Conservation (phyloP, 2,797 vertebrate species). For the Ptychadena robeensis region DNA sequence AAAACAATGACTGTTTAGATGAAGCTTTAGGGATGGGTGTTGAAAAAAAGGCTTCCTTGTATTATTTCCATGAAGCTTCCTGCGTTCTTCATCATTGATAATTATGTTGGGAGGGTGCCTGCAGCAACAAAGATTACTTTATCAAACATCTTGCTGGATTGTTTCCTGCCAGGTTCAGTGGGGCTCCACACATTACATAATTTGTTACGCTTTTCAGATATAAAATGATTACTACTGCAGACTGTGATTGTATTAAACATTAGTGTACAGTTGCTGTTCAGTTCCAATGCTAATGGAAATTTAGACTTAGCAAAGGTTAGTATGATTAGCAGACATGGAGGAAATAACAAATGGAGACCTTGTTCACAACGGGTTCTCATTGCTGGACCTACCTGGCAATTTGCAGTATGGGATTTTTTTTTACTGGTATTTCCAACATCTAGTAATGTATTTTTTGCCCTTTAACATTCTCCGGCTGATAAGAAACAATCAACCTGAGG, state of each 20-base stretch:
- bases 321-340: too few relatives aligned
- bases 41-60: conserved; percentile 70
- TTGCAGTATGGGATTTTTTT: too few relatives aligned
- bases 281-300: background rate
- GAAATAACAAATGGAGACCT: background rate
- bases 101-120: conserved; percentile 64
- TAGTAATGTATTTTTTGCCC: too few relatives aligned
- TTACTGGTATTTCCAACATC: too few relatives aligned
- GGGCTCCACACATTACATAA: conserved; percentile 42
- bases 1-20: conserved; percentile 63
- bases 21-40: conserved; percentile 65
- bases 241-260: conserved; percentile 23
- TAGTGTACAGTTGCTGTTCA: conserved; percentile 15
- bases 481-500: too few relatives aligned
- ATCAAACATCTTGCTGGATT: conserved; percentile 62
- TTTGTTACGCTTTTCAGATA: conserved; percentile 43
- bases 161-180: conserved; percentile 59
- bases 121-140: conserved; percentile 59
- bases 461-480: too few relatives aligned
- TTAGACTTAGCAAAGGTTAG: too few relatives aligned
- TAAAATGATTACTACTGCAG: conserved; percentile 36
- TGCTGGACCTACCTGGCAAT: background rate
- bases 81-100: conserved; percentile 66
- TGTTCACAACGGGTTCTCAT: conserved; percentile 1
- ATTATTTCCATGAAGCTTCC: conserved; percentile 71